Conservation (phyloP, 2,888 invertebrate genomes). For the Pharmacophagus antenor region DNA sequence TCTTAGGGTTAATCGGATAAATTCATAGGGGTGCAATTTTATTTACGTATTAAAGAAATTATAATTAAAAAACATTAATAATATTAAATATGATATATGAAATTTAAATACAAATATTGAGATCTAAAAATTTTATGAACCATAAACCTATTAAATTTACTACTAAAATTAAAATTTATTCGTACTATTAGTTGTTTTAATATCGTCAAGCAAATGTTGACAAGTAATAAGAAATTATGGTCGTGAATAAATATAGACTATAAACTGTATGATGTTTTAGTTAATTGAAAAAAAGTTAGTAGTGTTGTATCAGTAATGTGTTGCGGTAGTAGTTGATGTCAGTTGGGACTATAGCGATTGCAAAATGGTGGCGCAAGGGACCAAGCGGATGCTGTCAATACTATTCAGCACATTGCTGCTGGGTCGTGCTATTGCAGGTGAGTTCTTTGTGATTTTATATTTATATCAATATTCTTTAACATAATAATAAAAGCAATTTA, state of each 20-base stretch:
- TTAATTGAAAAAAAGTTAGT: background rate
- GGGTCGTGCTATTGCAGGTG: conserved; percentile 73
- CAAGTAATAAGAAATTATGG: background rate
- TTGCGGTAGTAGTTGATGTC: conserved; percentile 31
- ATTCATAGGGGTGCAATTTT: too few relatives aligned
- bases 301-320: conserved; percentile 16
- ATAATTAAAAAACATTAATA: too few relatives aligned
- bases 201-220: background rate
- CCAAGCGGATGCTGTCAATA: conserved; percentile 65
- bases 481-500: too few relatives aligned
- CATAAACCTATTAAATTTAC: too few relatives aligned
- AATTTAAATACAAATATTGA: too few relatives aligned
- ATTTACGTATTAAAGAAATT: too few relatives aligned
- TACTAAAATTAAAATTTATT: too few relatives aligned
- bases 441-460: conserved; percentile 33
- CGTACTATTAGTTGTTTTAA: background rate
- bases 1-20: too few relatives aligned
- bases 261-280: background rate
- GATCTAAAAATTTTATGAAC: too few relatives aligned
- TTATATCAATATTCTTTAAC: background rate
- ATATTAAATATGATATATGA: too few relatives aligned
- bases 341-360: conserved; percentile 26
- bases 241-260: background rate
- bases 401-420: conserved; percentile 71
- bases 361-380: conserved; percentile 62